Base-by-base conservation (phyloP, 2,888 invertebrate species). In the Apeira syringaria region DNA sequence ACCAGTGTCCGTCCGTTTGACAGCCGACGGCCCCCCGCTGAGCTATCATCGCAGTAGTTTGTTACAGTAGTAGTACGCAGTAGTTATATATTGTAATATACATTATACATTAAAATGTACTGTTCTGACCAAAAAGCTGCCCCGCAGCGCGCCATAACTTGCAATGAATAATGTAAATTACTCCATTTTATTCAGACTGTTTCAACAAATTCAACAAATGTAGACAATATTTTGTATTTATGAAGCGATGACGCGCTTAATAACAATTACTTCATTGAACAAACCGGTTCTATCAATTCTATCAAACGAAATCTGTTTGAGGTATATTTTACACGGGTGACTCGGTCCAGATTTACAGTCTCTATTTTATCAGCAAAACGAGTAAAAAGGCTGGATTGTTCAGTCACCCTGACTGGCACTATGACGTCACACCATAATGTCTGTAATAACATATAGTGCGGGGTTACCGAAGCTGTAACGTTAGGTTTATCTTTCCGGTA, bases 401-500 rank as follows among this genome's bases (percentile, higher is more conserved):
- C 53, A 53, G 56, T 46, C 44, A 53, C 41, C 53, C 44, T 47
- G 53, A 43, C 39, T 38, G 36, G 40, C 49, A 35, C 29, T 50
- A 36, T 52, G 53, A 49, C 54, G 47, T 53, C 51, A 58, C 46
- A 32, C 46, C 51, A 45, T 51, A 55, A 45, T 48, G 42, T 42
- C 50, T 36, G 53, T 55, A 53, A 56, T 59, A 59, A 59, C 59
- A 53, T 54, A 59, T 55, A 57, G 56, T 57, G 53, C 40, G 51
- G 48, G 57, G 49, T 54, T 48, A 43, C 41, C 51, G 51, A 49
- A 45, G 50, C 50, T 46, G 35, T 39, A 40, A 46, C 56, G 46
- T 58, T 52, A 48, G 50, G 48, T 56, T 73, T 76, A 76, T 76
- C 76, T 76, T 76, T 72, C 73, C 72, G 56, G 56, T 72, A 76